These are phyloP conservation scores for Rhynchomys soricoides DNA, from an alignment of 2,113 vertebrate genomes.

Conservation along the genomic window DNA sequence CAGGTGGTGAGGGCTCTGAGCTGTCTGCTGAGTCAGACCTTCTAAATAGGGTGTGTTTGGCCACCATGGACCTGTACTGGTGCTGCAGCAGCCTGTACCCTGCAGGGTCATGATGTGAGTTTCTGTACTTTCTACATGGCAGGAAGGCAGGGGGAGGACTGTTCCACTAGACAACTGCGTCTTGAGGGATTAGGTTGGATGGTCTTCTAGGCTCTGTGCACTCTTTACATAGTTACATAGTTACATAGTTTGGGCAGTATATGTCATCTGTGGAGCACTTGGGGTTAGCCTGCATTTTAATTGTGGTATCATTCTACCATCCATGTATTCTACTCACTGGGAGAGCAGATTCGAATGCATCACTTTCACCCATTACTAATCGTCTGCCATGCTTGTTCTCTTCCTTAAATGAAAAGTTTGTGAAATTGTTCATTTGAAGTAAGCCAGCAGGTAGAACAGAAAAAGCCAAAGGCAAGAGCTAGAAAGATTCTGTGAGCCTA, in stretches of 20 bases:
- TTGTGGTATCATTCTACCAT: not conserved
- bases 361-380: not conserved
- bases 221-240: too few species aligned
- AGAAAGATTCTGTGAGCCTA: constrained; percentile 30
- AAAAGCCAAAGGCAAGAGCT: not conserved
- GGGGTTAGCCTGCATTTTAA: not conserved
- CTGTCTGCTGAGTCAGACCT: not conserved
- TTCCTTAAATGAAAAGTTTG: constrained; percentile 9
- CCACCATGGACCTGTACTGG: not conserved
- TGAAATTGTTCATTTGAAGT: constrained; percentile 39
- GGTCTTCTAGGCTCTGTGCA: not conserved
- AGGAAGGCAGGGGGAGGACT: not conserved
- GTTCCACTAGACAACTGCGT: too few species aligned
- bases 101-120: fast-evolving
- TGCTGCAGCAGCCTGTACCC: not conserved
- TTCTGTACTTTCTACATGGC: not conserved
- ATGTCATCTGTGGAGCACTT: not conserved
- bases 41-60: not conserved
- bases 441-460: not conserved
- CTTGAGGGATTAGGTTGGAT: fast-evolving
- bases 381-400: not conserved
- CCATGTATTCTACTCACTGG: not conserved
- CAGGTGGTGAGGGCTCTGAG: not conserved
- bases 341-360: not conserved
- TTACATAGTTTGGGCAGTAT: not conserved